Percentiles rank a stretch among this genome's conserved stretches.
These are phyloP conservation scores for Callospermophilus lateralis DNA, from an alignment of 2,113 vertebrate species.

Conservation along the genomic window DNA sequence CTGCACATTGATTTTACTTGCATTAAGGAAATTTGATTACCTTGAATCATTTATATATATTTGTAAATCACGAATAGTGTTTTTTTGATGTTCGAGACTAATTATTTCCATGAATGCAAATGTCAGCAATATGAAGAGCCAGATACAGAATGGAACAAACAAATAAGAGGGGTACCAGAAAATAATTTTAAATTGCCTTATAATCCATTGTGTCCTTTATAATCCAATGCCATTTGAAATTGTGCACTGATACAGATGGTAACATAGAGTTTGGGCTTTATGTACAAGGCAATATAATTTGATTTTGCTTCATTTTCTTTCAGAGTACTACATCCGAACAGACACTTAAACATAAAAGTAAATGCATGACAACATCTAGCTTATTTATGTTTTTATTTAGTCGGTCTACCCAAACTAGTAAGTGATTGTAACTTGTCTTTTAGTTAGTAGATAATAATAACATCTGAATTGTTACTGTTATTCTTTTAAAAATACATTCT, in stretches of 20 bases:
- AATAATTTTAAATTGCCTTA: neutral
- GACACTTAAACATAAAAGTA: neutral
- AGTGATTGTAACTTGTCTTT: neutral
- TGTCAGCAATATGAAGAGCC: constrained; percentile 82
- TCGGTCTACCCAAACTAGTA: neutral
- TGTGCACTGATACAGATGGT: constrained; percentile 7
- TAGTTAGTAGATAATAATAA: neutral
- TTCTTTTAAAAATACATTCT: neutral
- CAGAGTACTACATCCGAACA: neutral
- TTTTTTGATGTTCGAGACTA: constrained; percentile 79
- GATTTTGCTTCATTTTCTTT: constrained; percentile 19
- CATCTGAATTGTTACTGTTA: neutral
- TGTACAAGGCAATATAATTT: neutral
- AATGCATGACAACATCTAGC: neutral
- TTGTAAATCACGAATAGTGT: constrained; percentile 83
- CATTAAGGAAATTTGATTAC: constrained; percentile 81
- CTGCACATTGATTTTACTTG: constrained; percentile 72
- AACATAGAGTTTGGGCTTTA: neutral
- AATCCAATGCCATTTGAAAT: constrained; percentile 22
- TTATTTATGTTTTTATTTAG: neutral
- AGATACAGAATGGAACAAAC: constrained; percentile 76
- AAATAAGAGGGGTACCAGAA: constrained; percentile 74
- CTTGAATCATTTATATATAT: constrained; percentile 80
- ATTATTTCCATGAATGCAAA: constrained; percentile 85
- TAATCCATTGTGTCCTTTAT: constrained; percentile 65